These are phyloP conservation scores for Zootermopsis nevadensis DNA, from an alignment of 2,888 invertebrate species.

Conservation along the genomic window DNA sequence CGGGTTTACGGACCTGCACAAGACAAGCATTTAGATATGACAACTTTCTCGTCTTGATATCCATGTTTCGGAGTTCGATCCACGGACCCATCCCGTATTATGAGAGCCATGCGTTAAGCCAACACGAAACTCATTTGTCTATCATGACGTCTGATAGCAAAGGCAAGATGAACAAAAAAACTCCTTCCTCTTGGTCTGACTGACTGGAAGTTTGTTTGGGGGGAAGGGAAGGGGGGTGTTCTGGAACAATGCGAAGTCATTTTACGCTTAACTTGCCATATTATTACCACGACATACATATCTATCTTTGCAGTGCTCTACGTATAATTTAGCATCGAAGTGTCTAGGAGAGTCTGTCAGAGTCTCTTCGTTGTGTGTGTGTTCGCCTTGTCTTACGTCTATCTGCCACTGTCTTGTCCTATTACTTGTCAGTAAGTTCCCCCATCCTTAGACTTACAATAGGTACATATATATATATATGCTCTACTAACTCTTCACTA, in stretches of 20 bases:
- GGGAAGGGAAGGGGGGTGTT: constrained; percentile 20
- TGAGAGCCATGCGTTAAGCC: not conserved
- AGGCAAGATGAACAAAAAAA: constrained; percentile 32
- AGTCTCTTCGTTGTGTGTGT: constrained; percentile 2
- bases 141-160: constrained; percentile 19
- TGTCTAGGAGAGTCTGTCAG: constrained; percentile 36
- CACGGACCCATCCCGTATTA: too few species aligned
- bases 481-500: constrained; percentile 15
- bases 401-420: constrained; percentile 33
- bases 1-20: too few species aligned
- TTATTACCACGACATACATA: constrained; percentile 43
- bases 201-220: constrained; percentile 36
- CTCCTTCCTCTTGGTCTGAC: constrained; percentile 32
- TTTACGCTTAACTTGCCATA: constrained; percentile 47
- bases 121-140: constrained; percentile 39
- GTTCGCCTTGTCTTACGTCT: constrained; percentile 13
- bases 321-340: constrained; percentile 44
- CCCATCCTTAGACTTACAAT: constrained; percentile 31
- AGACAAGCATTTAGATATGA: too few species aligned
- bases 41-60: too few species aligned
- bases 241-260: constrained; percentile 49
- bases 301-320: constrained; percentile 30
- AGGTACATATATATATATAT: constrained; percentile 18
- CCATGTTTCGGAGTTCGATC: too few species aligned
- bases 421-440: constrained; percentile 42